Conservation (phyloP, 2,113 vertebrate species). For the Anseranas semipalmata region DNA sequence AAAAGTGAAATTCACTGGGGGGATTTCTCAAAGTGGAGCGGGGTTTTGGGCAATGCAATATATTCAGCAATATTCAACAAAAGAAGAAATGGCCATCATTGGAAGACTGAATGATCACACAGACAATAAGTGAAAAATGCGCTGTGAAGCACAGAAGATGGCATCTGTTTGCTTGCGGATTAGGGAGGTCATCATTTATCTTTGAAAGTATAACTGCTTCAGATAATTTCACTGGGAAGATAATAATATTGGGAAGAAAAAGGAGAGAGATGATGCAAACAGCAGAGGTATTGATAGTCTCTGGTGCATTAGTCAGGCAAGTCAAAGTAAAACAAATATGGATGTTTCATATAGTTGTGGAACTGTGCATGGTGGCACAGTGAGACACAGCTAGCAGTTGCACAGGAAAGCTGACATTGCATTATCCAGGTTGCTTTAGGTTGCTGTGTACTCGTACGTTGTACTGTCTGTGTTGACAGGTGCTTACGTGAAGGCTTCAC, state of each 20-base stretch:
- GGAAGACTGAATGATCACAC: background rate
- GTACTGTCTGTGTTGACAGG: background rate
- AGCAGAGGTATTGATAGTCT: background rate
- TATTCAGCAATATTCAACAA: background rate
- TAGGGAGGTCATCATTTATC: background rate
- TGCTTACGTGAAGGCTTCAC: background rate
- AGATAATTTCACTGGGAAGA: background rate
- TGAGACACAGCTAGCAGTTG: background rate
- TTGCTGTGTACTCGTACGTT: background rate
- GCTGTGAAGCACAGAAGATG: background rate
- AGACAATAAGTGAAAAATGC: background rate
- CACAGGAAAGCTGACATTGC: background rate
- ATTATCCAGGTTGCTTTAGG: background rate
- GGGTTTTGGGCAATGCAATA: background rate
- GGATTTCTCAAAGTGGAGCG: fast-evolving
- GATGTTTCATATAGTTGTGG: background rate
- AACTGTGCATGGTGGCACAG: background rate
- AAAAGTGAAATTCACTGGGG: background rate
- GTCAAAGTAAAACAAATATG: background rate
- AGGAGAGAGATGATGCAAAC: background rate
- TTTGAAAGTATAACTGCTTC: background rate
- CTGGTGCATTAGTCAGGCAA: background rate
- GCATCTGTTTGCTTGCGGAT: background rate
- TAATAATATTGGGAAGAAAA: background rate
- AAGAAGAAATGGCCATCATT: background rate